These are phyloP conservation scores for Anhinga rufa DNA, from an alignment of 2,113 vertebrate species.

Conservation along the genomic window DNA sequence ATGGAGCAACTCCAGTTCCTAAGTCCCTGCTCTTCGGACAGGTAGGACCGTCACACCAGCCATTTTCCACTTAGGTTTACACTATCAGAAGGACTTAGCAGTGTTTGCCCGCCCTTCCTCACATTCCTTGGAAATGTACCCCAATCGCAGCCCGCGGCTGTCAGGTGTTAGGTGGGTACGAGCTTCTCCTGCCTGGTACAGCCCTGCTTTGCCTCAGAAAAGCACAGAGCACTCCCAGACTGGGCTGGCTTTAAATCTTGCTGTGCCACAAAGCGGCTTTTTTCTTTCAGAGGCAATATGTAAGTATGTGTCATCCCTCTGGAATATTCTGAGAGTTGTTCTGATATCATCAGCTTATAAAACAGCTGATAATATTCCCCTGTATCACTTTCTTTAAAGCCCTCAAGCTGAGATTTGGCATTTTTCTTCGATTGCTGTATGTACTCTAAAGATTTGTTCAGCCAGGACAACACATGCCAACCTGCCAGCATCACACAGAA, in stretches of 20 bases:
- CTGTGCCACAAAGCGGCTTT: background rate
- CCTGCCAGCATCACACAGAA: no score
- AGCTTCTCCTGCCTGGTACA: background rate
- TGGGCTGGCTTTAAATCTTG: background rate
- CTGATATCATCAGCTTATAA: background rate
- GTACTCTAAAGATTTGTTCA: background rate
- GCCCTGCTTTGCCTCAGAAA: background rate
- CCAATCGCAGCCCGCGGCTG: background rate
- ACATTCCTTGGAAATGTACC: background rate
- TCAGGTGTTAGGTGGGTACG: no score
- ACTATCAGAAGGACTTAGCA: background rate
- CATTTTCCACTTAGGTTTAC: background rate
- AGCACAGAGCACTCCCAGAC: background rate
- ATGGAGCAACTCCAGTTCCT: background rate
- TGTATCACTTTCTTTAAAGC: background rate
- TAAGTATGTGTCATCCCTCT: background rate
- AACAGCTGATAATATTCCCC: background rate
- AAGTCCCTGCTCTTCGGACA: background rate
- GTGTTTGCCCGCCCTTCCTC: background rate
- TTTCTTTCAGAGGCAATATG: background rate
- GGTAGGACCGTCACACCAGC: background rate
- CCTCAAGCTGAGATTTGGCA: background rate
- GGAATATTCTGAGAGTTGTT: background rate
- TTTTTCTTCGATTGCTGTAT: background rate
- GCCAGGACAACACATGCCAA: background rate